These are phyloP conservation scores for Ceyx cyanopectus DNA, from an alignment of 2,113 vertebrate genomes.

Conservation along the genomic window DNA sequence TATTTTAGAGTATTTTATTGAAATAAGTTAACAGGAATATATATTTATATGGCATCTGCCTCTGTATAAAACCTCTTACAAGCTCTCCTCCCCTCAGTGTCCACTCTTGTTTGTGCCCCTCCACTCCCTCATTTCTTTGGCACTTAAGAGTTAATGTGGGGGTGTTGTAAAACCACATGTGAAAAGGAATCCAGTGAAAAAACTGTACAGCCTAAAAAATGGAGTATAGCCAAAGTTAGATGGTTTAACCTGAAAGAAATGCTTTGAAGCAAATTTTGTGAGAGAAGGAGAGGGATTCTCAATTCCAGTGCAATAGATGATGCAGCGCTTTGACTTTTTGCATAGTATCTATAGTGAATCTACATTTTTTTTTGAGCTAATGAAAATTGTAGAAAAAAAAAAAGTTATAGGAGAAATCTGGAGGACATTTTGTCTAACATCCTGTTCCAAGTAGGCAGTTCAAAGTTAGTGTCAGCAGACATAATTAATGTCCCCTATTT, in stretches of 20 bases:
- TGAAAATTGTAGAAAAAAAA: background rate
- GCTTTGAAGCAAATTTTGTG: background rate
- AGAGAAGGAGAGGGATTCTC: background rate
- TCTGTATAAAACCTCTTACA: background rate
- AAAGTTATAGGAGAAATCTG: background rate
- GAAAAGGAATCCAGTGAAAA: slow-evolving; percentile 14
- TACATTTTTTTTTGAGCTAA: background rate
- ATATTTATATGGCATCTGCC: background rate
- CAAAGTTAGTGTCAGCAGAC: background rate
- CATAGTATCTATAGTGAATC: background rate
- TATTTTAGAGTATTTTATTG: background rate
- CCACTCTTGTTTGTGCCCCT: background rate
- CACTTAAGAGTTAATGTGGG: background rate
- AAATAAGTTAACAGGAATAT: background rate
- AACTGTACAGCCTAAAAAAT: background rate
- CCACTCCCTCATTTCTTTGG: background rate
- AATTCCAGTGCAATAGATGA: background rate
- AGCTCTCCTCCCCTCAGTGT: background rate
- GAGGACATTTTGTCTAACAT: background rate
- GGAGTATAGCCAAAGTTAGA: background rate
- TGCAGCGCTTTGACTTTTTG: background rate
- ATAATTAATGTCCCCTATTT: background rate
- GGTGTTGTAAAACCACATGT: slow-evolving; percentile 12
- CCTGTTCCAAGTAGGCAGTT: background rate
- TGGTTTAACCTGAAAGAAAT: background rate